These are phyloP conservation scores for Drosophila atripex DNA, from an alignment of 2,888 invertebrate genomes.

Conservation along the genomic window DNA sequence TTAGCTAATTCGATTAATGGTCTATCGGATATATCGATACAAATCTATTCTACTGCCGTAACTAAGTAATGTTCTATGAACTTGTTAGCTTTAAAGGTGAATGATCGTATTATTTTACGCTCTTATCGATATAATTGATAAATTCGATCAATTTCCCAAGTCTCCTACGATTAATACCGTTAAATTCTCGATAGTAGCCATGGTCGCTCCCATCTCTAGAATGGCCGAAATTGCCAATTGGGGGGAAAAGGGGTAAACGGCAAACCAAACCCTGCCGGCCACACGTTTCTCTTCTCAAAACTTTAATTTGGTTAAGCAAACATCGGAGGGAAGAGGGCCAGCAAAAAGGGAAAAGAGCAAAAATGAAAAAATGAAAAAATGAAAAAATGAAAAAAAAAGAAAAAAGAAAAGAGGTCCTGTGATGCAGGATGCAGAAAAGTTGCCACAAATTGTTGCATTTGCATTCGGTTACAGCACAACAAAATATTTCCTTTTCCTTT, in stretches of 20 bases:
- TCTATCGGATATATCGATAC: not conserved
- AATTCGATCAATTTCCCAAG: not conserved
- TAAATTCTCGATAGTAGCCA: not conserved
- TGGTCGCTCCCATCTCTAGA: not conserved
- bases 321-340: slow-evolving; percentile 4
- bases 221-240: not conserved
- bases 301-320: slow-evolving; percentile 49
- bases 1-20: no score
- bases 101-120: not conserved
- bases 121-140: not conserved
- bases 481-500: slow-evolving; percentile 7
- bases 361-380: slow-evolving; percentile 3
- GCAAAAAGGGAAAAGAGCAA: not conserved
- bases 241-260: not conserved
- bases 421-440: slow-evolving; percentile 34
- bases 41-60: not conserved
- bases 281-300: slow-evolving; percentile 21
- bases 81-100: no score
- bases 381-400: not conserved
- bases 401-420: no score
- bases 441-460: slow-evolving; percentile 60
- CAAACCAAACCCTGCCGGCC: slow-evolving; percentile 11
- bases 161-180: not conserved
- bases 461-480: slow-evolving; percentile 28
- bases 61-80: no score